phyloP scores from a whole-genome alignment of 2,888 invertebrate species.

The Ophraella communa region DNA sequence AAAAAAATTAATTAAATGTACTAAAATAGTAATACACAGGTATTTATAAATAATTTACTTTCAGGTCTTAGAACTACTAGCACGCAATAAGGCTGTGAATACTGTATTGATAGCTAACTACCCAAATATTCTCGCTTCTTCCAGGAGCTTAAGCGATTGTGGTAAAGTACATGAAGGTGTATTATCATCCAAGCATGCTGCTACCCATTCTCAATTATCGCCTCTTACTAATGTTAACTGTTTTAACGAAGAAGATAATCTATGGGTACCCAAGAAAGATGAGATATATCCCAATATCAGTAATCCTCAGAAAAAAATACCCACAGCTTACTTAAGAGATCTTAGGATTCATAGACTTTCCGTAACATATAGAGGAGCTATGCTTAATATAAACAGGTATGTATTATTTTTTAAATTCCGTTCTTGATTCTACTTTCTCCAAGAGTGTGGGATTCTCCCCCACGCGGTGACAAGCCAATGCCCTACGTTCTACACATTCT shows the following conservation, averaged over 20 bases:
- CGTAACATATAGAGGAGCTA: slow-evolving; percentile 83
- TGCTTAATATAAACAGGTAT: slow-evolving; percentile 78
- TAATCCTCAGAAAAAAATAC: slow-evolving; percentile 58
- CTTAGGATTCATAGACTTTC: slow-evolving; percentile 78
- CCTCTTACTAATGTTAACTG: slow-evolving; percentile 51
- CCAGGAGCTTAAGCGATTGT: slow-evolving; percentile 76
- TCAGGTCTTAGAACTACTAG: slow-evolving; percentile 71
- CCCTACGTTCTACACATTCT: no score
- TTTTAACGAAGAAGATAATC: slow-evolving; percentile 53
- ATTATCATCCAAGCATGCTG: slow-evolving; percentile 48
- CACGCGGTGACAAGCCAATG: no score
- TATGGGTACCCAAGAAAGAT: slow-evolving; percentile 65
- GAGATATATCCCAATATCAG: slow-evolving; percentile 58
- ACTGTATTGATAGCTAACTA: slow-evolving; percentile 77
- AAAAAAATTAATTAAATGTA: not conserved
- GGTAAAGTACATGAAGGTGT: slow-evolving; percentile 62
- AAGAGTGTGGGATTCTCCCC: no score
- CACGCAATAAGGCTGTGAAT: slow-evolving; percentile 73
- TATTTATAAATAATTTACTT: not conserved
- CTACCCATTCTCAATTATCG: slow-evolving; percentile 52
- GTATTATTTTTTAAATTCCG: no score
- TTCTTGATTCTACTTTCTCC: no score
- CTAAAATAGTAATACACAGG: no score
- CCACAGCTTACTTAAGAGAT: slow-evolving; percentile 73
- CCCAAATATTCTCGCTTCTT: slow-evolving; percentile 74